Evolutionary conservation across 2,888 invertebrate genomes (phyloP), one percentile per base, ranked within the genome.

Genomic region (Leptopilina myrica): DNA sequence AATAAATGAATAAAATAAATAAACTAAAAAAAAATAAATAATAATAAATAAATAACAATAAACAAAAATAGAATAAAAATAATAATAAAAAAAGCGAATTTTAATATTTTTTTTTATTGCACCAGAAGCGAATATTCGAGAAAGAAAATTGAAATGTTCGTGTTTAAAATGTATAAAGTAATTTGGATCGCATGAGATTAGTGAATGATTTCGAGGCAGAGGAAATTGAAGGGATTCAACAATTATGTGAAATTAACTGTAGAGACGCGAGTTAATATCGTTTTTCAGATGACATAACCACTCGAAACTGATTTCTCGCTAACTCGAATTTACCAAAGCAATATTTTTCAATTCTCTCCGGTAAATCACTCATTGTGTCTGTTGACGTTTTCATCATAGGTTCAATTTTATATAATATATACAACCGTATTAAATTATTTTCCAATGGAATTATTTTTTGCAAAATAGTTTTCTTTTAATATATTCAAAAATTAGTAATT

Each of bases 161-260:
- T 11, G 14, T 11, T 69, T 69, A 6, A 14, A 46, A 69, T 33
- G 46, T 33, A 33, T 20, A 12, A 49, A 67, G 15, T 20, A 11
- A 9, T n/a, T 65, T 40, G 5, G 43, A 46, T 66, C 46, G 46
- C 11, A 4, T 15, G 9, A 40, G 11, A 67, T 67, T 67, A n/a
- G 66, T 15, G 11, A n/a, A 59, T 59, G 59, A 66, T 33, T 66
- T 64, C 46, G 15, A 43, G 5, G 9, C 7, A 14, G 40, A 40
- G 46, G 15, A 67, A 67, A 20, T 67, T 46, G 53, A 20, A 49
- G 49, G 3, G 49, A 69, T 69, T 69, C 12, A 20, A 2, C 15
- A 26, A 69, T 69, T 69, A 53, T 20, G 67, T 26, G 26, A 69
- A 69, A 49, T 69, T 69, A 49, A 15, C 11, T 12, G n/a, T 11